Evolutionary conservation across 2,888 invertebrate species (phyloP), one percentile per base, ranked within the genome.

Genomic region (Epirrita christyi): DNA sequence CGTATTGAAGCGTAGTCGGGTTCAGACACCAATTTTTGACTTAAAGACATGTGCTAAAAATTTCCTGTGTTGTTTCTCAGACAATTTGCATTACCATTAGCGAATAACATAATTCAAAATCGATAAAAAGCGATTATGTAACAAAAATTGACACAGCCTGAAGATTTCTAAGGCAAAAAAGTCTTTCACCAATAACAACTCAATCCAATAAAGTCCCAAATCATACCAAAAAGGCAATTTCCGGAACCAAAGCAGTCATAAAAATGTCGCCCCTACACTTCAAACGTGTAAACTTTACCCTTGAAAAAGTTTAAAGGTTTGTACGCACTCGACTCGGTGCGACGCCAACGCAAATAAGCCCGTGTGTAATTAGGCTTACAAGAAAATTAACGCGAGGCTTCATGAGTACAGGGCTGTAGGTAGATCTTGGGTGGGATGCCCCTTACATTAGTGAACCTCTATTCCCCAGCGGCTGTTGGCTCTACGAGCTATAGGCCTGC

Each of bases 331-430:
- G 76, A 79, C 80, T 79, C 81, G 79, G 78, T 73, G 48, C 61
- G 54, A 50, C 61, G 59, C 63, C 59, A 49, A 61, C 64, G 66
- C 72, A 78, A 78, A 74, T 87, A 86, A 86, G 86, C 85, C 60
- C 67, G 74, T 79, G 80, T 83, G 85, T 87, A 88, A 88, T 88
- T 86, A 86, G 86, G 83, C 85, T 83, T 80, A 85, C 80, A 84
- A 85, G 86, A 80, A 85, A 81, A 59, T 55, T 82, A 81, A 80
- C 76, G 78, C 75, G 61, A 71, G 66, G 67, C 70, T 71, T 70
- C 70, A 63, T 57, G 51, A 53, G 52, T 43, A 36, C 55, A 59
- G 59, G 21, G 45, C 9, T 3, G 47, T 11, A 14, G 13, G 29
- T 21, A 45, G 49, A 40, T 6, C 36, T 43, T 13, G 28, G 21